phyloP scores from a whole-genome alignment of 64 coral and sea anemone species.

The Exaiptasia diaphana region DNA sequence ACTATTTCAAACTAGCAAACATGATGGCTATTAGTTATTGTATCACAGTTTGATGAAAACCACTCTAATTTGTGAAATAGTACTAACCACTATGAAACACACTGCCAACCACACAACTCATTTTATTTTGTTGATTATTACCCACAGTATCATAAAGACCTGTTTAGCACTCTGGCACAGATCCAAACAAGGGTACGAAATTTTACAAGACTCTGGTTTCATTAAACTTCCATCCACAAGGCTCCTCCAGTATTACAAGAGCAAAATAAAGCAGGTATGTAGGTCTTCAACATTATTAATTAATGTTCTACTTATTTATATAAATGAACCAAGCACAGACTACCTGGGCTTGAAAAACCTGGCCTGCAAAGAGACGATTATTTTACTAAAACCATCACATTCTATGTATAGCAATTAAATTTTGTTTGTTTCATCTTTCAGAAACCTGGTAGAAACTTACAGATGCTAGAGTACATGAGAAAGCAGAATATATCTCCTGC shows the following conservation, averaged over 20 bases:
- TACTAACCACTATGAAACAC: no score
- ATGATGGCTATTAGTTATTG: no score
- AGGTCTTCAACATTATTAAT: neutral
- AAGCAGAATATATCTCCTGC: conserved; percentile 25
- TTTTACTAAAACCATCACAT: no score
- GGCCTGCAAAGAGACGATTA: no score
- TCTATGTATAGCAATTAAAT: no score
- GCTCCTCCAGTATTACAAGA: conserved; percentile 45
- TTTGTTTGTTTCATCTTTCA: conserved; percentile 2
- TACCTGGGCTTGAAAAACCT: no score
- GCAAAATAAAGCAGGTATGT: conserved; percentile 53
- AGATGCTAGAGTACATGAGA: conserved; percentile 36
- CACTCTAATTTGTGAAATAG: no score
- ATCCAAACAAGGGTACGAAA: conserved; percentile 32
- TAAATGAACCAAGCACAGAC: neutral
- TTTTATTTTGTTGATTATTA: no score
- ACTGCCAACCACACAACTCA: no score
- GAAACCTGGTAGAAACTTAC: conserved; percentile 39
- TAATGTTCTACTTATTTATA: neutral
- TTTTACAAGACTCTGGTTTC: conserved; percentile 41
- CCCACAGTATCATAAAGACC: conserved; percentile 31
- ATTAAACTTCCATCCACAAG: conserved; percentile 26
- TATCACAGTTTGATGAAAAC: no score
- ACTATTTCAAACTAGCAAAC: no score
- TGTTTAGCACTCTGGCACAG: conserved; percentile 45